A percentile compares a stretch with the other conserved stretches of the same genome.
phyloP scores from a whole-genome alignment of 2,888 invertebrate genomes.

The Lochmaea capreae region DNA sequence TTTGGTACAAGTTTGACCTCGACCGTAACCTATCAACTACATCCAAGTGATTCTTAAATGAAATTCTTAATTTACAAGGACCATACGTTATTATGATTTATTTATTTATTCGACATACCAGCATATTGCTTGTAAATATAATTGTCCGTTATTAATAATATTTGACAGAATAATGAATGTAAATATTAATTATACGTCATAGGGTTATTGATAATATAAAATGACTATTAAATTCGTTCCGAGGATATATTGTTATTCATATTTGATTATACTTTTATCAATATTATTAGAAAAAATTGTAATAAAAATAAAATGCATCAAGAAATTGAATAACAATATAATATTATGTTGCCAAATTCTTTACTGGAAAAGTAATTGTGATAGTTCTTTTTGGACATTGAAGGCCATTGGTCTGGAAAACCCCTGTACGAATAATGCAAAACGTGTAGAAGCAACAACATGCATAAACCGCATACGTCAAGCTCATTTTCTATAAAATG shows the following conservation, averaged over 20 bases:
- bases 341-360: too few relatives aligned
- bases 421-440: too few relatives aligned
- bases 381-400: too few relatives aligned
- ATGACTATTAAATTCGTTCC: not conserved
- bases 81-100: not conserved
- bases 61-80: constrained; percentile 2
- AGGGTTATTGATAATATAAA: not conserved
- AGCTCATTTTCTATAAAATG: too few relatives aligned
- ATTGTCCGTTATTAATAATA: not conserved
- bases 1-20: not conserved
- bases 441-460: too few relatives aligned
- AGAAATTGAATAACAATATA: too few relatives aligned
- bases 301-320: too few relatives aligned
- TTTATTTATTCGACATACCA: constrained; percentile 7
- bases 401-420: too few relatives aligned
- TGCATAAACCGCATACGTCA: too few relatives aligned
- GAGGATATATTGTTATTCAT: not conserved
- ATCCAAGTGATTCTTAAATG: constrained; percentile 6
- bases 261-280: not conserved
- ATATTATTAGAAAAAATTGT: not conserved
- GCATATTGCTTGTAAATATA: not conserved
- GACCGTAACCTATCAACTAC: not conserved
- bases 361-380: too few relatives aligned
- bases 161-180: constrained; percentile 6
- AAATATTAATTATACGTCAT: constrained; percentile 5